A percentile compares a stretch with the other conserved stretches of the same genome.
phyloP scores from a whole-genome alignment of 1,140 invertebrate genomes.

The Marisa cornuarietis region DNA sequence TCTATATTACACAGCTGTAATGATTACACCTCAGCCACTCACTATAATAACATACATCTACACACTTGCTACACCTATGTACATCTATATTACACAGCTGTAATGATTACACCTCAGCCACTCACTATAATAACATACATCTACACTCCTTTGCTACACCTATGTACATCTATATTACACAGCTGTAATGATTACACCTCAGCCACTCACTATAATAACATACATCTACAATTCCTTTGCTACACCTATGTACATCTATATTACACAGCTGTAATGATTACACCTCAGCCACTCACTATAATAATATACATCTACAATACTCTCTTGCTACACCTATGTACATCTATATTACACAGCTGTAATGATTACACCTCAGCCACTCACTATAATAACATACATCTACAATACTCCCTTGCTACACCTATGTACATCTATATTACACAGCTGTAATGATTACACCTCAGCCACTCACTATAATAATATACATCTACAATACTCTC shows the following conservation, averaged over 20 bases:
- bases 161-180: too few relatives aligned
- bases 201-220: too few relatives aligned
- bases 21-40: not conserved
- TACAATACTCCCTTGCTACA: not conserved
- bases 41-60: not conserved
- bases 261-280: too few relatives aligned
- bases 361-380: too few relatives aligned
- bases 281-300: too few relatives aligned
- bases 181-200: too few relatives aligned
- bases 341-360: not conserved
- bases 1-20: conserved; percentile 74
- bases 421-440: not conserved
- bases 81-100: not conserved
- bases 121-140: too few relatives aligned
- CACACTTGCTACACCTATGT: not conserved
- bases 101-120: not conserved
- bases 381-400: too few relatives aligned
- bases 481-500: too few relatives aligned
- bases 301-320: not conserved
- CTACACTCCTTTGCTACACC: too few relatives aligned
- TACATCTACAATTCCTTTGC: too few relatives aligned
- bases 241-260: not conserved
- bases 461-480: not conserved
- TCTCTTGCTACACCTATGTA: too few relatives aligned
- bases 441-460: not conserved